Conservation (phyloP, 1,140 invertebrate species). For the Pogonognathellus flavescens region DNA sequence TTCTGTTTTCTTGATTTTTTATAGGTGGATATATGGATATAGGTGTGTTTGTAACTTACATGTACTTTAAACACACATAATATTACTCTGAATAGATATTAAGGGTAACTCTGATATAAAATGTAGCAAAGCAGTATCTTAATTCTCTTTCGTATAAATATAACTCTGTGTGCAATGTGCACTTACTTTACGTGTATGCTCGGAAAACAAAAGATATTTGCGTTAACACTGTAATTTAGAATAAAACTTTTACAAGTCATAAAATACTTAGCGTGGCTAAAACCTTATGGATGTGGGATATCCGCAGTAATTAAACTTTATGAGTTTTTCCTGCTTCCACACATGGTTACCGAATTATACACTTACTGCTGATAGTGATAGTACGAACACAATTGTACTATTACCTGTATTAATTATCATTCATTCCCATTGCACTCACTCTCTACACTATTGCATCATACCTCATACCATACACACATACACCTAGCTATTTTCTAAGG, state of each 20-base stretch:
- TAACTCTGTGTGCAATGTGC: background rate
- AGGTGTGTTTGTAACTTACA: too few relatives aligned
- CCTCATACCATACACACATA: too few relatives aligned
- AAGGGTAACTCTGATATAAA: too few relatives aligned
- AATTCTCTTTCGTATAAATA: background rate
- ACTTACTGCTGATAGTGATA: background rate
- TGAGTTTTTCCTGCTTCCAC: slow-evolving; percentile 47
- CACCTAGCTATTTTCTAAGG: too few relatives aligned
- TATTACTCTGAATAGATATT: too few relatives aligned
- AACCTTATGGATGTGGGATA: slow-evolving; percentile 21
- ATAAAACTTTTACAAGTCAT: slow-evolving; percentile 39
- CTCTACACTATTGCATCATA: slow-evolving; percentile 48
- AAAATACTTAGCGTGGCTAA: slow-evolving; percentile 42
- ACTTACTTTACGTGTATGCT: background rate
- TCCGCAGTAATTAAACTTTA: slow-evolving; percentile 47
- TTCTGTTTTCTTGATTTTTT: too few relatives aligned
- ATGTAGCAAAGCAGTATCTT: background rate
- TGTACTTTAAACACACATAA: too few relatives aligned
- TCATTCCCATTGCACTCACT: background rate
- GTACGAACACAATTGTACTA: background rate
- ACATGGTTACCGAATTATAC: slow-evolving; percentile 40
- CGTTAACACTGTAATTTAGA: background rate
- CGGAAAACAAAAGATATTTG: background rate
- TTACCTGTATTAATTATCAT: slow-evolving; percentile 28
- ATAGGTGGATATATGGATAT: too few relatives aligned